Percentiles rank a stretch among this genome's conserved stretches.
Evolutionary conservation across 2,888 invertebrate species (phyloP).

Genomic region (Ypsolopha scabrella): DNA sequence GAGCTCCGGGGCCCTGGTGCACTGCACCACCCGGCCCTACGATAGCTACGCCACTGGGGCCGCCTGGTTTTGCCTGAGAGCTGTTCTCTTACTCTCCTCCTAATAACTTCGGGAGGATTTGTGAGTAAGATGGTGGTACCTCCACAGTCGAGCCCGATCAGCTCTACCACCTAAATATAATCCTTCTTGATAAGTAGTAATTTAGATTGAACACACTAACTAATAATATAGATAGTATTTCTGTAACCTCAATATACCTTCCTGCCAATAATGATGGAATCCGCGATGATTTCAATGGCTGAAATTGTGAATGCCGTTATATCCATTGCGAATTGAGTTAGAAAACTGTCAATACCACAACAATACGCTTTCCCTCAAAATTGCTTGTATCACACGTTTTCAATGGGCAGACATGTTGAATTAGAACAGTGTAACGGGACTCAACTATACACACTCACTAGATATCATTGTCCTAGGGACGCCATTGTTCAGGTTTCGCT

Average conservation of each 20-base stretch:
- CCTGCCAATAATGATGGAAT: too few relatives aligned
- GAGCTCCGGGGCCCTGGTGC: too few relatives aligned
- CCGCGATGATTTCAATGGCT: not conserved
- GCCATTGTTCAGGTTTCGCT: conserved; percentile 5
- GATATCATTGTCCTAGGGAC: conserved; percentile 4
- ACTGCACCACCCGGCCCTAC: too few relatives aligned
- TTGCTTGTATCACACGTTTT: conserved; percentile 12
- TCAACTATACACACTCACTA: conserved; percentile 9
- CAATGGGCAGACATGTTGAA: conserved; percentile 13
- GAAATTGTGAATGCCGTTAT: conserved; percentile 18
- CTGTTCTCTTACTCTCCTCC: too few relatives aligned
- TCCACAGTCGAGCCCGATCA: too few relatives aligned
- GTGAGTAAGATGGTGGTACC: too few relatives aligned
- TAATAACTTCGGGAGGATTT: too few relatives aligned
- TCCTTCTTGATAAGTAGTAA: not conserved
- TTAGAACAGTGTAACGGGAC: conserved; percentile 11
- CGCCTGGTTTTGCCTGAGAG: too few relatives aligned
- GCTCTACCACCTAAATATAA: too few relatives aligned
- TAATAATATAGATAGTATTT: not conserved
- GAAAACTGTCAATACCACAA: conserved; percentile 12
- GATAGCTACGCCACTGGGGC: too few relatives aligned
- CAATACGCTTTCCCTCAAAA: conserved; percentile 28
- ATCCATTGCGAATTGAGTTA: conserved; percentile 11
- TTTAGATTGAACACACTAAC: too few relatives aligned
- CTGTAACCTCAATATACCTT: too few relatives aligned